Conservation (phyloP, 2,888 invertebrate genomes). For the Zelleria hepariella region DNA sequence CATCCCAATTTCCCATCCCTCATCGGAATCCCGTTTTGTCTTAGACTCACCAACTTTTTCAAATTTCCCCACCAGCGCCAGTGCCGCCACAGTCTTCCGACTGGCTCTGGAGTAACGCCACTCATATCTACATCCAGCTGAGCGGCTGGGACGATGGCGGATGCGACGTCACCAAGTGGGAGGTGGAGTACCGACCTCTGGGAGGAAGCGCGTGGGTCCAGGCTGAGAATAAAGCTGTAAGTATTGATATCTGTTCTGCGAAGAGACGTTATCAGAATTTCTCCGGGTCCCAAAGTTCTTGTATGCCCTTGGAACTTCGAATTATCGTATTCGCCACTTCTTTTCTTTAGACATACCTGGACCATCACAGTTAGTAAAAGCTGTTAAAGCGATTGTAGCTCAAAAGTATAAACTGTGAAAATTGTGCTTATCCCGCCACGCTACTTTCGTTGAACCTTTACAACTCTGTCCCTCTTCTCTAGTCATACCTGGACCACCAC, state of each 20-base stretch:
- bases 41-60: not conserved
- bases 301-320: too few species aligned
- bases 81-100: conserved; percentile 80
- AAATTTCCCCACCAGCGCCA: conserved; percentile 74
- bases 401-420: too few species aligned
- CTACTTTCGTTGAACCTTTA: not conserved
- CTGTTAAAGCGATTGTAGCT: too few species aligned
- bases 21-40: not conserved
- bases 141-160: conserved; percentile 89
- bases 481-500: conserved; percentile 25
- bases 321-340: too few species aligned
- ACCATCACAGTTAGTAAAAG: too few species aligned
- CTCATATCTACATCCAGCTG: conserved; percentile 84
- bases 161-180: conserved; percentile 86
- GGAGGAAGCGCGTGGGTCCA: conserved; percentile 61
- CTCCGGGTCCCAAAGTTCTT: too few species aligned
- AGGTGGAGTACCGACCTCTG: conserved; percentile 78
- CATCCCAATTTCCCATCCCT: not conserved
- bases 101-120: conserved; percentile 84
- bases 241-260: too few species aligned
- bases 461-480: not conserved
- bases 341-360: too few species aligned
- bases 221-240: conserved; percentile 59
- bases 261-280: too few species aligned
- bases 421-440: too few species aligned